Evolutionary conservation across 2,113 vertebrate species (phyloP).

Genomic region (Phasianus colchicus): DNA sequence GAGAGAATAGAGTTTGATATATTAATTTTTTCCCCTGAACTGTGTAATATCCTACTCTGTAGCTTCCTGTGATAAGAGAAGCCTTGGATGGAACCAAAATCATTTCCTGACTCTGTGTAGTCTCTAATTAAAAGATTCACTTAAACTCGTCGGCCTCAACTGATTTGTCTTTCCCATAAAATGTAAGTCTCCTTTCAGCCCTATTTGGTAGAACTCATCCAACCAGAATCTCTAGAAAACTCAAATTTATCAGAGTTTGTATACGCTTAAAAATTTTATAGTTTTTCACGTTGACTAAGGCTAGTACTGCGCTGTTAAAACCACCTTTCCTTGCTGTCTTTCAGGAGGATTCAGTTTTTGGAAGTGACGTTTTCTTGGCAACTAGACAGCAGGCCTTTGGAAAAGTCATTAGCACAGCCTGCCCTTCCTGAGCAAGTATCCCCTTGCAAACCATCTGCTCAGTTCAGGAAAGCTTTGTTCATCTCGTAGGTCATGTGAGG

Average conservation of each 20-base stretch:
- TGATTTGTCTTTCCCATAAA: background rate
- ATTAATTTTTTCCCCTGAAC: background rate
- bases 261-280: background rate
- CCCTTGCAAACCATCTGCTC: conserved; percentile 39
- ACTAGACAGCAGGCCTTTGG: background rate
- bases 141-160: background rate
- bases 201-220: background rate
- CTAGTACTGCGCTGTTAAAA: background rate
- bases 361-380: conserved; percentile 24
- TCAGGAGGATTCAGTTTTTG: conserved; percentile 7
- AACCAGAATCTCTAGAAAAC: background rate
- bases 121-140: conserved; percentile 37
- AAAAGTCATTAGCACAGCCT: conserved; percentile 49
- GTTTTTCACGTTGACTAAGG: background rate
- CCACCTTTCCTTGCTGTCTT: background rate
- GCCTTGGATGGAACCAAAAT: conserved; percentile 3
- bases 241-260: background rate
- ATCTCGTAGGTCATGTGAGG: background rate
- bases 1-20: background rate
- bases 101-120: background rate
- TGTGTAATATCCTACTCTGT: background rate
- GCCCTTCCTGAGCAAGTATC: conserved; percentile 30
- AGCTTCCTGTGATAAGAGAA: conserved; percentile 15
- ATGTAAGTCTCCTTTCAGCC: background rate
- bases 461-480: conserved; percentile 34